Conservation (phyloP, 2,888 invertebrate species). For the Dermolepida albohirtum region DNA sequence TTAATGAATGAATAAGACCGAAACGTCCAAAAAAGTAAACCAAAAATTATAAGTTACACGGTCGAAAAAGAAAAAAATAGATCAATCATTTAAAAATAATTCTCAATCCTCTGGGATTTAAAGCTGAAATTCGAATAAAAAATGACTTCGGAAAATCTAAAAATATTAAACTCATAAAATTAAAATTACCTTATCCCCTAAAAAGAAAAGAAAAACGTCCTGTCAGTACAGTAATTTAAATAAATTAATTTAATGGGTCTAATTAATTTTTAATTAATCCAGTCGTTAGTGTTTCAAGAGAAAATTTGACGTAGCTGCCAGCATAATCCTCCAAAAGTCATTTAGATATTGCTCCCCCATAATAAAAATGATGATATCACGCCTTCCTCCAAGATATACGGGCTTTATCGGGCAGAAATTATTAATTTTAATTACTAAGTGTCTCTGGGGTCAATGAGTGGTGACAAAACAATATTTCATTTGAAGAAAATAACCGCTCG, state of each 20-base stretch:
- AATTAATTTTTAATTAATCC: slow-evolving; percentile 31
- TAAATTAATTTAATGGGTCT: slow-evolving; percentile 19
- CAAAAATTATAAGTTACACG: no score
- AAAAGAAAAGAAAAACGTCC: no score
- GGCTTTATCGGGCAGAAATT: slow-evolving; percentile 28
- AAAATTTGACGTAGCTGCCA: slow-evolving; percentile 1
- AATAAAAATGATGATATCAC: slow-evolving; percentile 38
- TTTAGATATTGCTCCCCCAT: slow-evolving; percentile 34
- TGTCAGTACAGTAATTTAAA: slow-evolving; percentile 6
- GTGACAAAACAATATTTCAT: slow-evolving; percentile 32
- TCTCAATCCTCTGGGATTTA: no score
- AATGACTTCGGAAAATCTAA: no score
- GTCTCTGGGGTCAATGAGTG: slow-evolving; percentile 19
- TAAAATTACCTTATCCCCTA: no score
- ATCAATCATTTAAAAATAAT: no score
- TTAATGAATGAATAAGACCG: no score
- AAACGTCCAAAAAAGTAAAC: no score
- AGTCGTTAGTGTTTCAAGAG: not conserved
- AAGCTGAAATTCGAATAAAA: no score
- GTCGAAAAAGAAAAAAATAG: no score
- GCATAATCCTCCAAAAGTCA: slow-evolving; percentile 18
- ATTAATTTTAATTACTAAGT: slow-evolving; percentile 33
- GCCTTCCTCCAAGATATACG: slow-evolving; percentile 25
- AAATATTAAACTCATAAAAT: no score
- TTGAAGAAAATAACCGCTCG: slow-evolving; percentile 1